Base-by-base conservation (phyloP, 1,140 invertebrate genomes). In the Pseudomyrmex sp. region DNA sequence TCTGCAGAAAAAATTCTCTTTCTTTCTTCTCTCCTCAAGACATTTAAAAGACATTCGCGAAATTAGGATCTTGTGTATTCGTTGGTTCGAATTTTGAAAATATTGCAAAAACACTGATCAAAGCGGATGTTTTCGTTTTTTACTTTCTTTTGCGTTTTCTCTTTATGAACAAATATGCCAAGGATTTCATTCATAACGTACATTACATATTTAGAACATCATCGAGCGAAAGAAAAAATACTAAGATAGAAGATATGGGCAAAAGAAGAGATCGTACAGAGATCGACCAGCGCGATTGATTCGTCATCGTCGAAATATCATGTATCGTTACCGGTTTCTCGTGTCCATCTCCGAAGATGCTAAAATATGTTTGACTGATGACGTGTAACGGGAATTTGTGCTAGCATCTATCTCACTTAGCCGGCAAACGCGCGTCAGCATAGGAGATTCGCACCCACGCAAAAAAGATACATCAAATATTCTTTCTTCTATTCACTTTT, bases 361-460 rank as follows among this genome's bases (percentile, higher is more conserved):
- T 2, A 35, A 35, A 35, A 4, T 35, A 35, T 2, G 26, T 26
- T 26, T 26, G 62, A 66, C 5, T 77, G 74, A 77, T 68, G 74
- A 77, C 74, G 74, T 77, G 74, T 76, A 75, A 23, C 56, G 4
- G 2, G 10, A 12, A 8, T 26, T 52, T 23, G 61, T 54, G 68
- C 3, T 56, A 15, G 10, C 62, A 46, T 68, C 74, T 77, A 62
- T 26, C 18, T 54, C 65, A 9, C 13, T 0, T 13, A 15, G 10
- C 48, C 23, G 46, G 73, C 61, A 12, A 58, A 20, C 3, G n/a
- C 4, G 48, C 26, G 15, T n/a, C 18, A 26, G 9, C 2, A 12
- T 10, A n/a, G 5, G 5, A 18, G 18, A 26, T 26, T 26, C 3
- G 26, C 26, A 46, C 44, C 9, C 65, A 20, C 9, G 65, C 20